Conservation (phyloP, 2,113 vertebrate genomes). For the Mobula hypostoma region DNA sequence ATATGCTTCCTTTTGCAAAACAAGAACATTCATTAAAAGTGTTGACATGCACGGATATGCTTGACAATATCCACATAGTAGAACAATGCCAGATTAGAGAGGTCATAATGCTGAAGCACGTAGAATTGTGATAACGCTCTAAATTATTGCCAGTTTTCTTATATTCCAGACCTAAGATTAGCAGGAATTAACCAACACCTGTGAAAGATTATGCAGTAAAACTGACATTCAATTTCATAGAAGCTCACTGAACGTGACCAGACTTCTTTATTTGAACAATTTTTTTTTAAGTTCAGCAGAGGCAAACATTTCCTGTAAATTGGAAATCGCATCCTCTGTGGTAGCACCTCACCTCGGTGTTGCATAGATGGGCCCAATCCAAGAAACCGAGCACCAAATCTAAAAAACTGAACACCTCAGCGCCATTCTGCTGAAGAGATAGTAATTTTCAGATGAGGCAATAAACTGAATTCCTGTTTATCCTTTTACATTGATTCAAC, state of each 20-base stretch:
- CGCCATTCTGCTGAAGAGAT: background rate
- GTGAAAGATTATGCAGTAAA: background rate
- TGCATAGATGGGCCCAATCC: background rate
- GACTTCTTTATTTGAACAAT: slow-evolving; percentile 11
- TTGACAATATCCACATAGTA: background rate
- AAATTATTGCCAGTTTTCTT: background rate
- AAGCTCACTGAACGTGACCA: background rate
- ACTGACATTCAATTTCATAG: background rate
- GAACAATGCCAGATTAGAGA: slow-evolving; percentile 16
- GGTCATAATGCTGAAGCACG: background rate
- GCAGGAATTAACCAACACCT: slow-evolving; percentile 7
- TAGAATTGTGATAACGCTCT: background rate
- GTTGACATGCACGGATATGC: background rate
- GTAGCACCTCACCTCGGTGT: too few species aligned
- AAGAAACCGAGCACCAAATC: background rate
- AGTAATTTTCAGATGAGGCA: background rate
- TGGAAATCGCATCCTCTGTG: background rate
- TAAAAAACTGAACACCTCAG: background rate
- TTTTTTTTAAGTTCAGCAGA: background rate
- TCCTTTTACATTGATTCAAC: background rate
- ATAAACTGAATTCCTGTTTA: background rate
- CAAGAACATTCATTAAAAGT: slow-evolving; percentile 13
- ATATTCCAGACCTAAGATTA: background rate
- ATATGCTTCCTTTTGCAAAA: slow-evolving; percentile 10
- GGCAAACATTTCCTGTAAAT: background rate